A percentile compares a stretch with the other conserved stretches of the same genome.
Evolutionary conservation across 1,140 invertebrate genomes (phyloP).

Genomic region (Pristionchus pacificus): DNA sequence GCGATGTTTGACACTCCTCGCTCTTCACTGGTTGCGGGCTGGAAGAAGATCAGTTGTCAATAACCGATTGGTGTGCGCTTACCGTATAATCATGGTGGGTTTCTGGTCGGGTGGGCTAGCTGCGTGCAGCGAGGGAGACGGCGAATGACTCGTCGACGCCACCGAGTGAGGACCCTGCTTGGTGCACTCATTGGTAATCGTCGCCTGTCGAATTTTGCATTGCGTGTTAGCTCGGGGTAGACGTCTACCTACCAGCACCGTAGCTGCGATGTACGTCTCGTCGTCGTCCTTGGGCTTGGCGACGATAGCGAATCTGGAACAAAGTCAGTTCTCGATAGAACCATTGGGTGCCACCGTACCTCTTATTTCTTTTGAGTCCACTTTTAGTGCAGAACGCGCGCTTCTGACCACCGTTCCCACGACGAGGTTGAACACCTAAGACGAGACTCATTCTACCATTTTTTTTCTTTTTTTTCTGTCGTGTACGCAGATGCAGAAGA

Average conservation of each 20-base stretch:
- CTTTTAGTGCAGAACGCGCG: constrained; percentile 50
- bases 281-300: not conserved
- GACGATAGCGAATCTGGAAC: not conserved
- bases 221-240: too few relatives aligned
- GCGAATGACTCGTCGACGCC: too few relatives aligned
- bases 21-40: not conserved
- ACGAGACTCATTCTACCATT: too few relatives aligned
- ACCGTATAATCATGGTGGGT: too few relatives aligned
- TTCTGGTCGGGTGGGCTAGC: too few relatives aligned
- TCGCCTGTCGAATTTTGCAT: too few relatives aligned
- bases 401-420: constrained; percentile 14
- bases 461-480: too few relatives aligned
- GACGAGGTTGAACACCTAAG: constrained; percentile 46
- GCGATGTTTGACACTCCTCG: too few relatives aligned
- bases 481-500: too few relatives aligned
- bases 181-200: too few relatives aligned
- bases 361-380: constrained; percentile 47
- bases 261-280: not conserved
- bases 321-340: not conserved
- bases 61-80: too few relatives aligned
- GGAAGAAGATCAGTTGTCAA: not conserved
- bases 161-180: too few relatives aligned
- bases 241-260: not conserved
- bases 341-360: constrained; percentile 29
- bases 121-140: not conserved